These are phyloP conservation scores for Drosophila kurseongensis DNA, from an alignment of 1,140 invertebrate species.

Conservation along the genomic window DNA sequence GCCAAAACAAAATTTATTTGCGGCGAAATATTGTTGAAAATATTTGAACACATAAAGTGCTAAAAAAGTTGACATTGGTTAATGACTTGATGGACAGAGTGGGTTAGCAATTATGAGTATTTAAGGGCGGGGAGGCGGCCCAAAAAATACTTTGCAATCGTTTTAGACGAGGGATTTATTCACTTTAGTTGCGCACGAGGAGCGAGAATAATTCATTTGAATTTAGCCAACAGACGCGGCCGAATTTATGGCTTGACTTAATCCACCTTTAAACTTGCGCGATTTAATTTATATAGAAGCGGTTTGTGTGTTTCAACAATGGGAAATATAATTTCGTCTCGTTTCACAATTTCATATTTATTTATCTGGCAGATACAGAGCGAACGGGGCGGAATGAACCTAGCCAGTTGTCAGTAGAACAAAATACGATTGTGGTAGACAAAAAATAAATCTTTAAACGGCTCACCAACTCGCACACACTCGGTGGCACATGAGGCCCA, in stretches of 20 bases:
- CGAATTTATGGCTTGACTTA: constrained; percentile 75
- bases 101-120: constrained; percentile 39
- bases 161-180: constrained; percentile 17
- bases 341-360: constrained; percentile 71
- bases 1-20: constrained; percentile 51
- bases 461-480: constrained; percentile 7
- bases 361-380: constrained; percentile 39
- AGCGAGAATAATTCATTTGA: constrained; percentile 46
- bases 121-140: not conserved
- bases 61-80: constrained; percentile 54
- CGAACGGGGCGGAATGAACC: constrained; percentile 17
- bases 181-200: constrained; percentile 31
- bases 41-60: constrained; percentile 40
- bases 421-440: constrained; percentile 44
- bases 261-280: constrained; percentile 74
- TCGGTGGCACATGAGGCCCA: not conserved
- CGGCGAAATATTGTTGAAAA: constrained; percentile 24
- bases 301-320: constrained; percentile 34
- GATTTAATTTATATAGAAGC: constrained; percentile 68
- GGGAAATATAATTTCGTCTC: constrained; percentile 67
- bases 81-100: constrained; percentile 40
- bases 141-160: not conserved
- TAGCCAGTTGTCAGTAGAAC: constrained; percentile 43
- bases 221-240: constrained; percentile 52
- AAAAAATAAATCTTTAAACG: constrained; percentile 56